These are phyloP conservation scores for Lepus townsendii DNA, from an alignment of 2,797 vertebrate species.

Conservation along the genomic window DNA sequence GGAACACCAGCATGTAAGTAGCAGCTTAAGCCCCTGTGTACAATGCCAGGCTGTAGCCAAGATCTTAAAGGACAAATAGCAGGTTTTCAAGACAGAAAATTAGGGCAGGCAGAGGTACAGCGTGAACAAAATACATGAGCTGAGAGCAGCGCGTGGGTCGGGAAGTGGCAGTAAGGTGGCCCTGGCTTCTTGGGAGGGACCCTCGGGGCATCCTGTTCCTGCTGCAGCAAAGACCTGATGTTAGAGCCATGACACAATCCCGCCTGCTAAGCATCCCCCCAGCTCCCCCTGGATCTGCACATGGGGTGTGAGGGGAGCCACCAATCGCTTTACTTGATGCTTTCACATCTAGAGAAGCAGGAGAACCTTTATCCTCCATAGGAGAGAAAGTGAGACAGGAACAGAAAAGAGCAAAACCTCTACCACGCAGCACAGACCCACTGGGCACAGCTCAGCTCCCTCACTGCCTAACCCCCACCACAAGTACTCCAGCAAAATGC, in stretches of 20 bases:
- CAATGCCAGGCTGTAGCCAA: not conserved
- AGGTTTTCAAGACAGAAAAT: not conserved
- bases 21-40: too few species aligned
- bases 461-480: too few species aligned
- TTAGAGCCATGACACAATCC: not conserved
- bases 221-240: not conserved
- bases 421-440: not conserved
- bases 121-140: not conserved
- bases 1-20: too few species aligned
- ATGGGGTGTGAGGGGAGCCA: not conserved
- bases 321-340: not conserved
- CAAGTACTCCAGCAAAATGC: not conserved
- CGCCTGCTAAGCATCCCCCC: too few species aligned
- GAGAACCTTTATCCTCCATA: not conserved
- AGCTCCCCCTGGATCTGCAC: not conserved
- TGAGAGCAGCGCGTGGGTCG: too few species aligned
- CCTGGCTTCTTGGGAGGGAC: not conserved
- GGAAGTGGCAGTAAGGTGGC: fast-evolving
- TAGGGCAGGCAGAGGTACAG: not conserved
- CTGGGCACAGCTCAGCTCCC: too few species aligned
- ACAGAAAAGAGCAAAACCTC: not conserved
- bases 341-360: not conserved
- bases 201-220: not conserved
- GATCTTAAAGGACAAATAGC: not conserved
- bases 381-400: not conserved